Base-by-base conservation (phyloP, 1,140 invertebrate species). In the Monochamus saltuarius region DNA sequence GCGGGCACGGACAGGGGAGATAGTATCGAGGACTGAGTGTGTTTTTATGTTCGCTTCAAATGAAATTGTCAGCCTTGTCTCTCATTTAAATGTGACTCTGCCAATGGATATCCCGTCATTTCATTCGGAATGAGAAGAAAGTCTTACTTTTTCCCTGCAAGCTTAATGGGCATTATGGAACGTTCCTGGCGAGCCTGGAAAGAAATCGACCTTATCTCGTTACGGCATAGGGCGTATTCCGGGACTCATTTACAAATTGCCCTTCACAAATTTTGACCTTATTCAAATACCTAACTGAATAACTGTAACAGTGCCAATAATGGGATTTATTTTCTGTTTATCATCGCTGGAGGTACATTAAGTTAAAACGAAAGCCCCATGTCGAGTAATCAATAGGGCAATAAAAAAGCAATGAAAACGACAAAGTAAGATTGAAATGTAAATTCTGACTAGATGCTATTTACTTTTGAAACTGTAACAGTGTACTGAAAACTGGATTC, bases 1-100 rank as follows among this genome's bases (percentile, higher is more conserved):
- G 46, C n/a, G n/a, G 39, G 43, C 53, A 49, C 51, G 51, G 52
- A 13, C 43, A 36, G 51, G 57, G 39, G 42, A 64, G 62, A 61
- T 56, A 64, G 59, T 50, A 63, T 59, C 61, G 57, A 49, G 58
- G 57, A 64, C 45, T 67, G 65, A 69, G 67, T 67, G 67, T 67
- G 62, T 69, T 69, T 69, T 69, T 69, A 67, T 69, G 67, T 69
- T 69, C 62, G 43, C 54, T 65, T 62, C 54, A 62, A 70, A 65
- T 70, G 67, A 69, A 69, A 69, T 67, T 64, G 65, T 62, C 64
- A 57, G 61, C 39, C 54, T 60, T 67, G 68, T 67, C 65, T 70
- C 65, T n/a, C 29, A 67, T 70, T 65, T 66, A 60, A 67, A 67
- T 70, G 63, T 64, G 62, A 66, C 64, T 59, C 61, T 40, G 55